Conservation (phyloP, 2,113 vertebrate genomes). For the Onychostruthus taczanowskii region DNA sequence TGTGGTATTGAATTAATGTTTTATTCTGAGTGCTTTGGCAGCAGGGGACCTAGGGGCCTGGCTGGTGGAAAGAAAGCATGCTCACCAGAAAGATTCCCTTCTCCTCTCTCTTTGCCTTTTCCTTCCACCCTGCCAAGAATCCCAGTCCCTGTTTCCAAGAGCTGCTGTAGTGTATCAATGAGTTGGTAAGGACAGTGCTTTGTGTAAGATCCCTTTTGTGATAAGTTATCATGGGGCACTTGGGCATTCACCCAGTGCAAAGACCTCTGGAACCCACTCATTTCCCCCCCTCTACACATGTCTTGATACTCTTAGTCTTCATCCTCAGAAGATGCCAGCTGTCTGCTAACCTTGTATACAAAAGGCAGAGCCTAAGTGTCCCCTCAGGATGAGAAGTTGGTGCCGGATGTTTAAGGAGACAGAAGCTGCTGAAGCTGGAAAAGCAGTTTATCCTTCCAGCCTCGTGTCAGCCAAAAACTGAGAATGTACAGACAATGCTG, state of each 20-base stretch:
- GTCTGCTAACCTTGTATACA: background rate
- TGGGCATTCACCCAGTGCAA: background rate
- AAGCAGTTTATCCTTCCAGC: background rate
- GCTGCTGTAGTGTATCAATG: background rate
- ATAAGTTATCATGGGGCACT: accelerated
- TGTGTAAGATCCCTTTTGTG: background rate
- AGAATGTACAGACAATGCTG: background rate
- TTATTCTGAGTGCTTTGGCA: constrained; percentile 72
- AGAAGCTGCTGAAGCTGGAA: background rate
- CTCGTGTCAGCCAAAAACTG: background rate
- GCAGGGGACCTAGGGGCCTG: constrained; percentile 54
- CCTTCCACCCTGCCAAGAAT: constrained; percentile 14
- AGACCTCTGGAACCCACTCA: background rate
- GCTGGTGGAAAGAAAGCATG: constrained; percentile 62
- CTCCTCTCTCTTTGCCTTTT: background rate
- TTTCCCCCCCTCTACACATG: background rate
- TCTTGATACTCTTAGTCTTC: background rate
- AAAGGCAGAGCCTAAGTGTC: background rate
- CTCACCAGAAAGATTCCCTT: constrained; percentile 44
- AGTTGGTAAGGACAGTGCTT: background rate
- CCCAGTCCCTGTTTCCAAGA: background rate
- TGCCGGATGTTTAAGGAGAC: background rate
- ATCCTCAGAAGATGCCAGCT: background rate
- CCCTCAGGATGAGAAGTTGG: background rate
- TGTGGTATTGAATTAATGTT: constrained; percentile 75